Evolutionary conservation across 2,888 invertebrate genomes (phyloP), one percentile per base, ranked within the genome.

Genomic region (Rutpela maculata): DNA sequence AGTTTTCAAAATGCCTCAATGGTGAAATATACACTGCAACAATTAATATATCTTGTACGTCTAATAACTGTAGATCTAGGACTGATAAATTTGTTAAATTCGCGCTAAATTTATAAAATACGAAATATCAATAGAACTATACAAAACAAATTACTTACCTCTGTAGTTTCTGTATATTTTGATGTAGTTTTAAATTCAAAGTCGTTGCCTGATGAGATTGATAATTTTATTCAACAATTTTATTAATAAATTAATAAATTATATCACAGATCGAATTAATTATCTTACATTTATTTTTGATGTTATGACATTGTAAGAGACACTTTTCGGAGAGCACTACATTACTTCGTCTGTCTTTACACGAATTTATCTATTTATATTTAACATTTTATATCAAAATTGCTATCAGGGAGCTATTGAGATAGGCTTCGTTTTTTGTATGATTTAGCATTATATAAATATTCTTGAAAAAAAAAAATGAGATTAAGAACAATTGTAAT

Each of bases 261-360:
- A 35, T 63, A 63, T 63, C 62, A 63, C 62, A 63, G 62, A 4
- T 63, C 1, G 7, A 9, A 63, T 31, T n/a, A 35, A 63, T 26
- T 11, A n/a, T 9, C 31, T 35, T 35, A 9, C 10, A 31, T 35
- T 9, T 35, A 9, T 35, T 17, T 9, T n/a, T 50, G 0, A 43
- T 12, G 31, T 5, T 3, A 50, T 63, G 35, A 17, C 62, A 62
- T 62, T n/a, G 31, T 26, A 31, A 31, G 3, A 31, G 31, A 10
- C 31, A 31, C 35, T 17, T 35, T 17, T 63, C 31, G 11, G 17
- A 35, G 15, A 35, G 35, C 35, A 35, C 35, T 2, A 9, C 35
- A n/a, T 35, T n/a, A 17, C 62, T 7, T 17, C 35, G 15, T 63
- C 62, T 63, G 62, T 17, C 62, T 35, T 1, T 1, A 35, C 6